Base-by-base conservation (phyloP, 2,888 invertebrate genomes). In the Macrophya annulata region DNA sequence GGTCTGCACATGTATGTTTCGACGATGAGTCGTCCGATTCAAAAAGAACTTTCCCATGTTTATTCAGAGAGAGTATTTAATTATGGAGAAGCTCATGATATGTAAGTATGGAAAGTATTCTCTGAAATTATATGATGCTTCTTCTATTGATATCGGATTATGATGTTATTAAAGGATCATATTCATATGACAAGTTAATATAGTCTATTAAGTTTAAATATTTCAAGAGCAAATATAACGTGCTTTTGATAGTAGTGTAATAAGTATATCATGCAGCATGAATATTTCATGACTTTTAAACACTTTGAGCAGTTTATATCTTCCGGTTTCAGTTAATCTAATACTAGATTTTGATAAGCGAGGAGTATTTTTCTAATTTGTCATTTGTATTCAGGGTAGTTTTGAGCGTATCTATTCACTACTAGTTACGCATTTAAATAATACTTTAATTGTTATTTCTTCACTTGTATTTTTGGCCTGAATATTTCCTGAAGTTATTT, bases 1-100 rank as follows among this genome's bases (percentile, higher is more conserved):
- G 96, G 97, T 92, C 93, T 97, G 84, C 95, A 96, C 74, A 92
- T 97, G 48, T 97, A 96, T 90, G 95, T 96, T 25, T 97, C 97
- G 12, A 94, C 95, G 45, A 95, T 94, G 86, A 94, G 95, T 82
- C 94, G 94, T 88, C 96, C 96, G 0, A 93, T 94, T 81, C 92
- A 94, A 10, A 94, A 94, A 84, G 96, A 96, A 85, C 95, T 96
- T 31, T 94, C 94, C 71, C 95, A 95, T 93, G 93, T 97, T 68
- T 94, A 96, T 90, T 95, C 95, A 86, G 92, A 95, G 40, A 92
- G 94, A 59, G 94, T 96, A 86, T 97, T 97, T 92, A 95, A 97
- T 91, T 97, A 97, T 89, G 93, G 94, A 86, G 94, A 94, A 62
- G 89, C 94, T 43, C 94, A 94, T 86, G 93, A 94, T 90, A 94